These are phyloP conservation scores for Heteropelma amictum DNA, from an alignment of 2,888 invertebrate species.

Conservation along the genomic window DNA sequence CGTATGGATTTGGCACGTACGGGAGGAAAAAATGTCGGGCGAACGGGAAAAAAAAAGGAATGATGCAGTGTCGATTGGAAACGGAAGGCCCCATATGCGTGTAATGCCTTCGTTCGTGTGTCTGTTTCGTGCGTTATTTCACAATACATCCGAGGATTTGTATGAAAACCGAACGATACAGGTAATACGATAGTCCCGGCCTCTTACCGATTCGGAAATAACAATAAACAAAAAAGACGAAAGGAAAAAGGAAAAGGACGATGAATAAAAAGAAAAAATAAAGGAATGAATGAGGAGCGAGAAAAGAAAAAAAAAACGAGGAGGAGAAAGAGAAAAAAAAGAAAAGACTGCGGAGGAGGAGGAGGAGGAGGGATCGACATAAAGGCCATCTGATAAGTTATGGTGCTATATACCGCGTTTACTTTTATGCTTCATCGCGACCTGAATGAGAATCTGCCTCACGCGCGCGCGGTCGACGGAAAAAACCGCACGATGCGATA, in stretches of 20 bases:
- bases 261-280: slow-evolving; percentile 44
- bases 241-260: slow-evolving; percentile 56
- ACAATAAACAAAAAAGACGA: slow-evolving; percentile 39
- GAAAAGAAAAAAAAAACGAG: slow-evolving; percentile 27
- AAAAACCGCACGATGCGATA: slow-evolving; percentile 7
- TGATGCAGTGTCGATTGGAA: too few relatives aligned
- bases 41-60: too few relatives aligned
- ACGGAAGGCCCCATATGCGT: too few relatives aligned
- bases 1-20: too few relatives aligned
- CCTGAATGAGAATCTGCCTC: background rate
- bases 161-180: slow-evolving; percentile 35
- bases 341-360: slow-evolving; percentile 36
- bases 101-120: too few relatives aligned
- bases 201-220: slow-evolving; percentile 61
- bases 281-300: slow-evolving; percentile 39
- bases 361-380: slow-evolving; percentile 67
- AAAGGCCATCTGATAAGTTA: slow-evolving; percentile 68
- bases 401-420: slow-evolving; percentile 10
- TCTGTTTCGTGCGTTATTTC: too few relatives aligned
- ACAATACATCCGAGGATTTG: background rate
- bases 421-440: background rate
- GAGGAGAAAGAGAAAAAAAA: slow-evolving; percentile 27
- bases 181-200: slow-evolving; percentile 70
- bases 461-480: slow-evolving; percentile 10
- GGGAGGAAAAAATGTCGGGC: background rate